Base-by-base conservation (phyloP, 1,140 invertebrate species). In the Polyergus mexicanus region DNA sequence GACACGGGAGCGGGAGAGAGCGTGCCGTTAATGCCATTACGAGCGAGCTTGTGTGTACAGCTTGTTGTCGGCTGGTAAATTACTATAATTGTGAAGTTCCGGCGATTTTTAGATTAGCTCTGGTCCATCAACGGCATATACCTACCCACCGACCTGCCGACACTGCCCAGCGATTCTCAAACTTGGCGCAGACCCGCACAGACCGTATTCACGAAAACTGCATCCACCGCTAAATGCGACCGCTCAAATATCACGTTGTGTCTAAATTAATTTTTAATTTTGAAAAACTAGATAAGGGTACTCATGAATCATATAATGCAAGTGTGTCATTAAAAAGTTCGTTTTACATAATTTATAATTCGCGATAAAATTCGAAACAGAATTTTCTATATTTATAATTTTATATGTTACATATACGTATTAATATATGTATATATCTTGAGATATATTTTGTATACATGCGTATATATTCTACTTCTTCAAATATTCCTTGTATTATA, bases 21-120 rank as follows among this genome's bases (percentile, higher is more conserved):
- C 88, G 91, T 90, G 89, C 86, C 90, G 89, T 91, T 91, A 92
- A 89, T 92, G 86, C 90, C 86, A 91, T 89, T 88, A 90, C 89
- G 66, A 86, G 74, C 81, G 85, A 88, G 74, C 89, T 92, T 92
- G 92, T 93, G 92, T 92, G 91, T 94, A 92, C 88, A 91, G 92
- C 94, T 94, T 93, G 93, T 94, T 94, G 93, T 94, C 93, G 93
- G 91, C 93, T 93, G 92, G 88, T 94, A 94, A 94, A 94, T 95
- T 93, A 94, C 94, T 94, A 94, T 94, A 95, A 94, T 95, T 94
- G 93, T 95, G 91, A 94, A 95, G 93, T 95, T 94, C 94, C 93
- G 94, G 93, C 92, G 92, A 94, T 95, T 94, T 94, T 94, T 94
- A 94, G 93, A 94, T 94, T 94, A 95, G 93, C 94, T 94, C 93